Conservation (phyloP, 1,140 invertebrate species). For the Dendroctonus valens region DNA sequence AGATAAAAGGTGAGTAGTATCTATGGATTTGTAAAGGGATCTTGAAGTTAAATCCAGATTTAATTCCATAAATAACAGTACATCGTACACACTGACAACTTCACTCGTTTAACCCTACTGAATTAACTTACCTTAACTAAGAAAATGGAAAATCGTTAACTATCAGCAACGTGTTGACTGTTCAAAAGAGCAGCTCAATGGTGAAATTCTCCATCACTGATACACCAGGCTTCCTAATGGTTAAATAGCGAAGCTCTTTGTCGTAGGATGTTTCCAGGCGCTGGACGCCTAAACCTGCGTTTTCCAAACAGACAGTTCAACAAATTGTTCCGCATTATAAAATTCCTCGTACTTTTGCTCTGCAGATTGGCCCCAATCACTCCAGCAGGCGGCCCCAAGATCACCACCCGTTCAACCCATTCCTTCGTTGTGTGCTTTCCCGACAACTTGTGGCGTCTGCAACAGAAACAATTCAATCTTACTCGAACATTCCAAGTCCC, state of each 20-base stretch:
- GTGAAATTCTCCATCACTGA: conserved; percentile 78
- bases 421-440: conserved; percentile 66
- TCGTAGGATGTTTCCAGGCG: conserved; percentile 61
- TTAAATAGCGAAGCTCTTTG: conserved; percentile 61
- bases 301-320: conserved; percentile 36
- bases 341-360: conserved; percentile 53
- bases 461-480: conserved; percentile 9
- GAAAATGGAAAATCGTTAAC: too few species aligned
- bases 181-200: conserved; percentile 58
- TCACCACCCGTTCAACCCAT: conserved; percentile 85
- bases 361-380: conserved; percentile 63
- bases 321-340: conserved; percentile 18
- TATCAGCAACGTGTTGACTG: too few species aligned
- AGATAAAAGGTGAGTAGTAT: too few species aligned
- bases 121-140: too few species aligned
- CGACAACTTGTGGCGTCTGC: too few species aligned
- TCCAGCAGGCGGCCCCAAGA: conserved; percentile 69
- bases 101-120: too few species aligned
- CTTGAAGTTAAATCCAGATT: too few species aligned
- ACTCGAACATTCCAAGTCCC: conserved; percentile 25
- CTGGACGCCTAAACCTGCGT: conserved; percentile 55
- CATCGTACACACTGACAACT: too few species aligned
- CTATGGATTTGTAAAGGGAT: too few species aligned
- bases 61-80: too few species aligned
- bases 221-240: conserved; percentile 81